phyloP scores from a whole-genome alignment of 92 coral and sea anemone genomes.

The Actinostola sp. region DNA sequence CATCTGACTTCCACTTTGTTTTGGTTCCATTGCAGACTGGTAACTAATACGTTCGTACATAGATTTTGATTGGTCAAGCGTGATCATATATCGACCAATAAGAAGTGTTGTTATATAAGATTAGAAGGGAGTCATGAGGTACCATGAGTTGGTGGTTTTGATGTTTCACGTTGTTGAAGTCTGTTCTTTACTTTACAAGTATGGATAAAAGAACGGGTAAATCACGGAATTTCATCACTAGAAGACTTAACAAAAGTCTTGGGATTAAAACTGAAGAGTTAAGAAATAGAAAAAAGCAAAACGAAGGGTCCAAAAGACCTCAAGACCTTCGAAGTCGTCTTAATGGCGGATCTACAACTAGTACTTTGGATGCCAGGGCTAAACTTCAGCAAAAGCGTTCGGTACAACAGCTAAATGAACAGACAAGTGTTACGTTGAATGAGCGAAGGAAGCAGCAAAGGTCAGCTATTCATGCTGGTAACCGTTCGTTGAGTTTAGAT shows the following conservation, averaged over 20 bases:
- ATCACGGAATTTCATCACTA: constrained; percentile 21
- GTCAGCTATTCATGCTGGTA: constrained; percentile 34
- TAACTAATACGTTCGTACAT: constrained; percentile 1
- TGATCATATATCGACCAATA: not conserved
- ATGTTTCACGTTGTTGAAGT: not conserved
- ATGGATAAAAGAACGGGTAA: constrained; percentile 33
- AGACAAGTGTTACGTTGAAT: constrained; percentile 51
- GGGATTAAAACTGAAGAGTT: constrained; percentile 38
- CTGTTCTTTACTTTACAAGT: not conserved
- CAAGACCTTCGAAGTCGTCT: constrained; percentile 51
- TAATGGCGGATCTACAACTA: constrained; percentile 13
- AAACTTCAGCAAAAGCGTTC: constrained; percentile 51
- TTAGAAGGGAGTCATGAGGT: not conserved
- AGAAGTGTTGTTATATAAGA: constrained; percentile 5
- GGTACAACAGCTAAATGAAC: constrained; percentile 21
- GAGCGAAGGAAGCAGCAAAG: constrained; percentile 56
- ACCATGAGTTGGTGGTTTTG: not conserved
- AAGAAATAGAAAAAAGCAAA: constrained; percentile 32
- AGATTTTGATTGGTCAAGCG: constrained; percentile 19
- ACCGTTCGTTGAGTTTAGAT: constrained; percentile 58
- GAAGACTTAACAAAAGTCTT: constrained; percentile 8
- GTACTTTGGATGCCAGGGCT: constrained; percentile 66
- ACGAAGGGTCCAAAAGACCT: constrained; percentile 29
- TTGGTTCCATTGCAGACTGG: constrained; percentile 18
- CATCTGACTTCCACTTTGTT: not conserved